Evolutionary conservation across 2,113 vertebrate species (phyloP).

Genomic region (Cottus gobio): DNA sequence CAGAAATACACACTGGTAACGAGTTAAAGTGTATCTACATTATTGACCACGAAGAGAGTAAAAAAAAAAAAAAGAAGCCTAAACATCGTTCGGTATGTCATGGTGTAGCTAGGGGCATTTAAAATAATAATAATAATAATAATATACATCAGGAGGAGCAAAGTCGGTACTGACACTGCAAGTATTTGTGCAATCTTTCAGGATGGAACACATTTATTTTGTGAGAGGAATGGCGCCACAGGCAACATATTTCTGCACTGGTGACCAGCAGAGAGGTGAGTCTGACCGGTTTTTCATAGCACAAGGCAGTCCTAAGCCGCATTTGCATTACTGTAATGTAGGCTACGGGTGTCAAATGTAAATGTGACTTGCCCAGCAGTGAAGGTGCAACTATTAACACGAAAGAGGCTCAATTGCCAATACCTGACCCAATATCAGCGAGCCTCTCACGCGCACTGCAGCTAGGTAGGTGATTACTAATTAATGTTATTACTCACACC

Average conservation of each 20-base stretch:
- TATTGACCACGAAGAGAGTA: background rate
- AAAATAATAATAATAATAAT: background rate
- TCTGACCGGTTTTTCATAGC: slow-evolving; percentile 9
- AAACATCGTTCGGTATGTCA: background rate
- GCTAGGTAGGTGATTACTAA: background rate
- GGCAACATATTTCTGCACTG: slow-evolving; percentile 10
- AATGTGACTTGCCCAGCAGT: background rate
- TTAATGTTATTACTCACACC: slow-evolving; percentile 4
- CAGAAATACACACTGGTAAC: background rate
- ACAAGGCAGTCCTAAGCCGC: background rate
- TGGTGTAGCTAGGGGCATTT: background rate
- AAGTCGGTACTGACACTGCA: slow-evolving; percentile 24
- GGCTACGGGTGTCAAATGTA: background rate
- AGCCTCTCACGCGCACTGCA: background rate
- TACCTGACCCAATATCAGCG: background rate
- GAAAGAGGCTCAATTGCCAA: background rate
- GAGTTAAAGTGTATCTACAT: background rate
- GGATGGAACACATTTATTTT: background rate
- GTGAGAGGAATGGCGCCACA: background rate
- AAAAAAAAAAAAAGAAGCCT: background rate
- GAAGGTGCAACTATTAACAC: background rate
- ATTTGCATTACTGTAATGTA: too few relatives aligned
- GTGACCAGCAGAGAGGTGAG: slow-evolving; percentile 3
- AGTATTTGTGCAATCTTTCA: slow-evolving; percentile 10
- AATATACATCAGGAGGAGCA: slow-evolving; percentile 10